Conservation (phyloP, 2,797 vertebrate genomes). For the Takifugu rubripes region DNA sequence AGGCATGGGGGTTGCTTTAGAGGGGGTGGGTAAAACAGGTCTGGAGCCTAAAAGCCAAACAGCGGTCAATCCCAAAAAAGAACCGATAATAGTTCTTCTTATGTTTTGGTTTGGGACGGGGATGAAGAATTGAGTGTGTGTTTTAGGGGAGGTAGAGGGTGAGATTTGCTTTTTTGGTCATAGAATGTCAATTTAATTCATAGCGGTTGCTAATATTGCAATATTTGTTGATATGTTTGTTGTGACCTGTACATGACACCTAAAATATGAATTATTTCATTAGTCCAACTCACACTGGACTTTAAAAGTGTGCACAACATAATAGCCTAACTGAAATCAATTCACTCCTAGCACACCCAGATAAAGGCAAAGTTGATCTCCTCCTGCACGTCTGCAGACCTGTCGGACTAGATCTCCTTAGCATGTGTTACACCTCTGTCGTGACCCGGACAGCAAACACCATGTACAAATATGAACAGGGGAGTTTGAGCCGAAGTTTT, state of each 20-base stretch:
- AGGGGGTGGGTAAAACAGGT: conserved; percentile 53
- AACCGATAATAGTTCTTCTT: conserved; percentile 15
- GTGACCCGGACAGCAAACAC: too few relatives aligned
- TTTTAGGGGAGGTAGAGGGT: background rate
- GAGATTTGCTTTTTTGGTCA: too few relatives aligned
- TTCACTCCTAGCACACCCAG: too few relatives aligned
- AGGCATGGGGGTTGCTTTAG: conserved; percentile 55
- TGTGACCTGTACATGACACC: conserved; percentile 40
- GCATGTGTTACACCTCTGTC: too few relatives aligned
- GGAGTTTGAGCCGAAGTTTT: background rate
- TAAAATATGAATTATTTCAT: too few relatives aligned
- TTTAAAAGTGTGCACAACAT: too few relatives aligned
- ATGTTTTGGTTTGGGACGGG: conserved; percentile 44
- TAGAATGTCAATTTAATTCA: conserved; percentile 56
- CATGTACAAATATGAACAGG: conserved; percentile 17
- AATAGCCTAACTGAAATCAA: too few relatives aligned
- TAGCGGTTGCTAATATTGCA: conserved; percentile 68
- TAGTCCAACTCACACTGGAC: too few relatives aligned
- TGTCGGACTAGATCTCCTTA: too few relatives aligned
- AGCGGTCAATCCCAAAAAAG: conserved; percentile 61
- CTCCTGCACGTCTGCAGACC: too few relatives aligned
- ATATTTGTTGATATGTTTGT: conserved; percentile 52
- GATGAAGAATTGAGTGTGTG: conserved; percentile 23
- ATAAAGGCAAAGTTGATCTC: too few relatives aligned
- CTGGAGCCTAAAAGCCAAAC: conserved; percentile 81